Conservation (phyloP, 2,797 vertebrate genomes). For the Peromyscus aztecus region DNA sequence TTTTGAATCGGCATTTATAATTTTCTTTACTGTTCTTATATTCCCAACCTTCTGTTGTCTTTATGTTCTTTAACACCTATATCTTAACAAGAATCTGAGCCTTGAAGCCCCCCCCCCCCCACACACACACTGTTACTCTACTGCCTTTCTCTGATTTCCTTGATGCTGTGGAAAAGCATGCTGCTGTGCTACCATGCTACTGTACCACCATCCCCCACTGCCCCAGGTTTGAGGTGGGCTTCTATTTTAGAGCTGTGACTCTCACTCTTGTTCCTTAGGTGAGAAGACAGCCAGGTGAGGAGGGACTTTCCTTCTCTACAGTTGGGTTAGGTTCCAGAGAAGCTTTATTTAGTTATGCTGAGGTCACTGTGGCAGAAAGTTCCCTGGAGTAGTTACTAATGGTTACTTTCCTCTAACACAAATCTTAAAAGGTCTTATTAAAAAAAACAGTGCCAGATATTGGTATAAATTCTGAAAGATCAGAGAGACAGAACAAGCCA, state of each 20-base stretch:
- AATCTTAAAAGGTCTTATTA: too few species aligned
- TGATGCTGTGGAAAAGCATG: not conserved
- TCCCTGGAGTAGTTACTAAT: not conserved
- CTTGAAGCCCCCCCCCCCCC: not conserved
- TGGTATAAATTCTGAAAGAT: too few species aligned
- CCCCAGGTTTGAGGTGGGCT: not conserved
- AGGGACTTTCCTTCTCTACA: not conserved
- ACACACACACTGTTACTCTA: too few species aligned
- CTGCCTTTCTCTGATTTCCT: not conserved
- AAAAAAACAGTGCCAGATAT: too few species aligned
- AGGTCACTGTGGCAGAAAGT: not conserved
- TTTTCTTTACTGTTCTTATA: not conserved
- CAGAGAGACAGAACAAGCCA: too few species aligned
- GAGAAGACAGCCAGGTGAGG: too few species aligned
- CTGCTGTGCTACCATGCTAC: not conserved
- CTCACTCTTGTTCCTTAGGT: not conserved
- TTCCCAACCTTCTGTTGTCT: not conserved
- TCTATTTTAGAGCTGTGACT: not conserved
- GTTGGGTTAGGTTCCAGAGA: not conserved
- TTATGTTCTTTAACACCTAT: not conserved
- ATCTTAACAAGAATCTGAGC: not conserved
- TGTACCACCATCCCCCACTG: accelerated
- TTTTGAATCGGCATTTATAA: not conserved
- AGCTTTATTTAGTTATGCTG: not conserved
- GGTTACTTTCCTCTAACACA: too few species aligned